Evolutionary conservation across 2,888 invertebrate genomes (phyloP).

Genomic region (Sycophila texana): DNA sequence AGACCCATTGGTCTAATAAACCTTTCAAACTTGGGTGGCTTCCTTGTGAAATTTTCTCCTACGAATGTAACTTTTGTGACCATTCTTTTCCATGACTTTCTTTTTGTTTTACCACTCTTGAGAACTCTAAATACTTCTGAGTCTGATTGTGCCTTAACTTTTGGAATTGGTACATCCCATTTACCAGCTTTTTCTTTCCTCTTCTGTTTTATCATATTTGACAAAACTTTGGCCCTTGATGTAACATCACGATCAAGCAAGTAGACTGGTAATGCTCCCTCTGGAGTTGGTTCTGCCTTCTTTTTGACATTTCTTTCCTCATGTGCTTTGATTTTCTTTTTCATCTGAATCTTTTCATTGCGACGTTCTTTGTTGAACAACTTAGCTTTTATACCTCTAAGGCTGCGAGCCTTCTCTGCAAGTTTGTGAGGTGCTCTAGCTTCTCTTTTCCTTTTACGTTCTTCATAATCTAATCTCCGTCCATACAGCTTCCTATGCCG

Average conservation of each 20-base stretch:
- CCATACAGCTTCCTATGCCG: constrained; percentile 97
- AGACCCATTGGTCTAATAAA: constrained; percentile 99
- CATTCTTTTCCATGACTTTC: constrained; percentile 99
- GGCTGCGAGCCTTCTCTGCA: constrained; percentile 91
- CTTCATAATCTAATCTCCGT: constrained; percentile 97
- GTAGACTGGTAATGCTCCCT: constrained; percentile 96
- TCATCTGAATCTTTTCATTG: constrained; percentile 99
- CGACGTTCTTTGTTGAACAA: constrained; percentile 97
- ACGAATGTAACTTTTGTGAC: constrained; percentile 99
- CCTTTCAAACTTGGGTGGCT: constrained; percentile 99
- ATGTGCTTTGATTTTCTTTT: constrained; percentile 98
- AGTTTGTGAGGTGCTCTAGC: constrained; percentile 95
- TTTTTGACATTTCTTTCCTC: constrained; percentile 95
- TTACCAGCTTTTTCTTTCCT: constrained; percentile 99
- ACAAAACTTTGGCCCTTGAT: constrained; percentile 94
- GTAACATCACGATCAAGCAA: constrained; percentile 98
- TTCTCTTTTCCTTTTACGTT: constrained; percentile 95
- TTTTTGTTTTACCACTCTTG: constrained; percentile 91
- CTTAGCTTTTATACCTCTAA: constrained; percentile 98
- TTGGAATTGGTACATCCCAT: constrained; percentile 99
- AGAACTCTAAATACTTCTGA: constrained; percentile 97
- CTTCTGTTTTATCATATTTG: constrained; percentile 99
- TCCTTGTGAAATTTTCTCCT: constrained; percentile 98
- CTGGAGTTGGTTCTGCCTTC: constrained; percentile 87
- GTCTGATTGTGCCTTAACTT: constrained; percentile 97